Evolutionary conservation across 2,113 vertebrate species (phyloP).

Genomic region (Mungos mungo): DNA sequence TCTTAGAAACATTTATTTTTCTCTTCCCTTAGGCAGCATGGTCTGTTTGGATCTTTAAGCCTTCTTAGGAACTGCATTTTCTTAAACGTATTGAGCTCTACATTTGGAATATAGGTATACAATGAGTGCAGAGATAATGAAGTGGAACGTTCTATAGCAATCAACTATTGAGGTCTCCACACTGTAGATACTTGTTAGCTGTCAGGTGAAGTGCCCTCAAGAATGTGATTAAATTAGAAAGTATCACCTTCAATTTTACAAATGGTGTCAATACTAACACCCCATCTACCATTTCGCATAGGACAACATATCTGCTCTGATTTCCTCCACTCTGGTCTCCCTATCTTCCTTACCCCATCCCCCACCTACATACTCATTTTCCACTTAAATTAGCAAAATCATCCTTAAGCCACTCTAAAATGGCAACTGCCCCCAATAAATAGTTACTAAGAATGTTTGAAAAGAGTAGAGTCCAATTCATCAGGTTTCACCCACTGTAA

Average conservation of each 20-base stretch:
- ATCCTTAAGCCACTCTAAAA: constrained; percentile 69
- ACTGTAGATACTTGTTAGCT: constrained; percentile 59
- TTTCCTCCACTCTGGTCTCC: neutral
- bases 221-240: constrained; percentile 70
- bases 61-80: constrained; percentile 31
- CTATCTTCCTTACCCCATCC: constrained; percentile 34
- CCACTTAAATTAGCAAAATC: constrained; percentile 80
- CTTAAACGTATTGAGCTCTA: constrained; percentile 55
- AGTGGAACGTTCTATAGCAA: constrained; percentile 43
- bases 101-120: constrained; percentile 60
- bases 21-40: neutral
- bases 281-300: constrained; percentile 34
- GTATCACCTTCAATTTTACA: constrained; percentile 73
- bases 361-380: constrained; percentile 51
- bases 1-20: constrained; percentile 46
- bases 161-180: constrained; percentile 52
- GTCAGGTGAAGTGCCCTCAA: constrained; percentile 72
- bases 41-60: constrained; percentile 33
- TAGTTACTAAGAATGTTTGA: constrained; percentile 62
- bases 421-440: constrained; percentile 69
- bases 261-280: constrained; percentile 69
- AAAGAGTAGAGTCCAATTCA: constrained; percentile 46
- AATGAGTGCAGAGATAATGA: constrained; percentile 42
- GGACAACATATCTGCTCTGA: neutral
- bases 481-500: constrained; percentile 54